phyloP scores from a whole-genome alignment of 2,797 vertebrate species.

The Gorsachius magnificus region DNA sequence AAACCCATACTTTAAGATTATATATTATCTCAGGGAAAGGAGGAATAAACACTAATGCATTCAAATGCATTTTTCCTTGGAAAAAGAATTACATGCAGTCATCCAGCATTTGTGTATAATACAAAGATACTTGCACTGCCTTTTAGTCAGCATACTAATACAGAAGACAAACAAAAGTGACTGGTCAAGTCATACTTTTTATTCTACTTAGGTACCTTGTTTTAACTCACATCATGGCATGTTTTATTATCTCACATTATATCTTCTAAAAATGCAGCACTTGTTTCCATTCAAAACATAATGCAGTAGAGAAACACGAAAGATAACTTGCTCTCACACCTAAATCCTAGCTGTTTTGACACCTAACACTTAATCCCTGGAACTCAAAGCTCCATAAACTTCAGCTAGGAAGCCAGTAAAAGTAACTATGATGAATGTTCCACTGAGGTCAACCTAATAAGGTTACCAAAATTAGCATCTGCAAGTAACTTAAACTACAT shows the following conservation, averaged over 20 bases:
- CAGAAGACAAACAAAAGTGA: not conserved
- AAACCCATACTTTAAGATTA: not conserved
- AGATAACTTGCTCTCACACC: not conserved
- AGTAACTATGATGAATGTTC: not conserved
- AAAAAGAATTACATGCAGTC: not conserved
- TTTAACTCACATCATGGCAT: not conserved
- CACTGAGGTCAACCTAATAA: not conserved
- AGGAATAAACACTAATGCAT: not conserved
- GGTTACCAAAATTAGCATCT: not conserved
- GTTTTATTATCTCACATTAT: not conserved
- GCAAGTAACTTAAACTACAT: not conserved
- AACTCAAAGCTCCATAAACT: not conserved
- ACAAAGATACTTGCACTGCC: not conserved
- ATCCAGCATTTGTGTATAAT: not conserved
- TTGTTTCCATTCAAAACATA: not conserved
- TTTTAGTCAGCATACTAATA: not conserved
- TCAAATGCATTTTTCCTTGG: not conserved
- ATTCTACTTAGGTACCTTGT: not conserved
- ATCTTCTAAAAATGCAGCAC: not conserved
- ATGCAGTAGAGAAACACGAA: not conserved
- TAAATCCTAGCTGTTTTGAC: not conserved
- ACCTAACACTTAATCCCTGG: not conserved
- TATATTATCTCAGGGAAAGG: not conserved
- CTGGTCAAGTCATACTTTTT: not conserved
- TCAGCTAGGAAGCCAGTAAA: not conserved